A percentile compares a stretch with the other conserved stretches of the same genome.
Evolutionary conservation across 1,140 invertebrate genomes (phyloP).

Genomic region (Parasteatoda tepidariorum): DNA sequence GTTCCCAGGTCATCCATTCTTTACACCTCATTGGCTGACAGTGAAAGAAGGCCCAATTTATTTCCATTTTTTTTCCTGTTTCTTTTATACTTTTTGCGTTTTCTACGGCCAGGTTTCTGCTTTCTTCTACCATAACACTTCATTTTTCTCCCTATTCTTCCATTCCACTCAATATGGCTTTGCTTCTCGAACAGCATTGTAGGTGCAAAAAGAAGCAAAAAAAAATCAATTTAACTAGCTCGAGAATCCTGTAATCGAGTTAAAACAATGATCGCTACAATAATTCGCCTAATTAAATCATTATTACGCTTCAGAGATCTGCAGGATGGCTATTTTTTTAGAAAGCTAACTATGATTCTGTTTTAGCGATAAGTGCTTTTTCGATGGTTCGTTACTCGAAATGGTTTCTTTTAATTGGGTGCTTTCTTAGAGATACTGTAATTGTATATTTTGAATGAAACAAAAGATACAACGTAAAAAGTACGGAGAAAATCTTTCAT

Average conservation of each 20-base stretch:
- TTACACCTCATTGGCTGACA: constrained; percentile 43
- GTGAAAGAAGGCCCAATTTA: constrained; percentile 16
- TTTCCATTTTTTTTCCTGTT: constrained; percentile 31
- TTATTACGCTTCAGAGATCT: constrained; percentile 25
- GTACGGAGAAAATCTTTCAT: too few species aligned
- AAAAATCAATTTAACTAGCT: constrained; percentile 26
- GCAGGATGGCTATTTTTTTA: too few species aligned
- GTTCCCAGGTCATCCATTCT: constrained; percentile 19
- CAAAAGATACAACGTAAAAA: too few species aligned
- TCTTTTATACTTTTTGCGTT: too few species aligned
- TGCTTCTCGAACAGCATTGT: neutral
- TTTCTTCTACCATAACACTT: constrained; percentile 1
- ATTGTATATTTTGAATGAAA: too few species aligned
- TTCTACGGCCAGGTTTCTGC: neutral
- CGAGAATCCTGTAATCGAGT: constrained; percentile 37
- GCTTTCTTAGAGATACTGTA: too few species aligned
- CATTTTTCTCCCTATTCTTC: constrained; percentile 10
- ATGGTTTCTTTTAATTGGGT: too few species aligned
- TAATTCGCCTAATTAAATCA: constrained; percentile 53
- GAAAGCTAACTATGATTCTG: too few species aligned
- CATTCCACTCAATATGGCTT: constrained; percentile 15
- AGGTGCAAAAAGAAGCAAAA: neutral
- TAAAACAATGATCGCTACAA: constrained; percentile 46
- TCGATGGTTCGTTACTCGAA: too few species aligned
- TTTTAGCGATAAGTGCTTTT: too few species aligned